phyloP scores from a whole-genome alignment of 2,888 invertebrate species.

The Nomada fucata region DNA sequence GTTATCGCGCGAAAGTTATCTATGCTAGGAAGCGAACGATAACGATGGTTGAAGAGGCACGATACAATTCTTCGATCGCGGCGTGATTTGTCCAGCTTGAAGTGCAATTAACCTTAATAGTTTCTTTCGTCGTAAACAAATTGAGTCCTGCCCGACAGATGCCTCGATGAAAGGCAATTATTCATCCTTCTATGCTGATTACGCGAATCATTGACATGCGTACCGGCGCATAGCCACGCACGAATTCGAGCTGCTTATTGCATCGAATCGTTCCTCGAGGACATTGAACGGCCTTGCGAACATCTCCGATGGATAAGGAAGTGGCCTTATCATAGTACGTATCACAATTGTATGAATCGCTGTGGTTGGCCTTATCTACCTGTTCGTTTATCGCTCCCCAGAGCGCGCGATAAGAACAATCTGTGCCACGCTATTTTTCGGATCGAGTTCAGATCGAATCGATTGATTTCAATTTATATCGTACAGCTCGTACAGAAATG shows the following conservation, averaged over 20 bases:
- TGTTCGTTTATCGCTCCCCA: background rate
- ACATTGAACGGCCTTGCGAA: slow-evolving; percentile 73
- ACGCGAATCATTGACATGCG: slow-evolving; percentile 37
- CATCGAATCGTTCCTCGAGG: slow-evolving; percentile 53
- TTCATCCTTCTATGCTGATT: slow-evolving; percentile 36
- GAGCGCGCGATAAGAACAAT: background rate
- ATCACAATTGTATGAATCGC: slow-evolving; percentile 10
- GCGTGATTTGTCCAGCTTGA: slow-evolving; percentile 26
- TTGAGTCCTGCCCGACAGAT: background rate
- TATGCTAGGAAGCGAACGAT: slow-evolving; percentile 22
- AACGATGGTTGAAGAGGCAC: slow-evolving; percentile 13
- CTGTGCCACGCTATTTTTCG: background rate
- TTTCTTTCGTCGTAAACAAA: slow-evolving; percentile 5
- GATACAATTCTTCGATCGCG: slow-evolving; percentile 1
- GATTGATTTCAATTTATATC: background rate
- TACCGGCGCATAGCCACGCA: background rate
- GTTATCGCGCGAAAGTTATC: slow-evolving; percentile 3
- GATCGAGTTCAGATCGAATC: background rate
- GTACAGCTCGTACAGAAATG: slow-evolving; percentile 23
- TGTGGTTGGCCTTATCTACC: background rate
- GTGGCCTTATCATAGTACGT: background rate
- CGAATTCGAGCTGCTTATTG: background rate
- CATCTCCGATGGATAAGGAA: slow-evolving; percentile 72
- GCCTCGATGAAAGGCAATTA: slow-evolving; percentile 21
- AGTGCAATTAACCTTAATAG: slow-evolving; percentile 31